Conservation (phyloP, 2,888 invertebrate species). For the Orthosia gracilis region DNA sequence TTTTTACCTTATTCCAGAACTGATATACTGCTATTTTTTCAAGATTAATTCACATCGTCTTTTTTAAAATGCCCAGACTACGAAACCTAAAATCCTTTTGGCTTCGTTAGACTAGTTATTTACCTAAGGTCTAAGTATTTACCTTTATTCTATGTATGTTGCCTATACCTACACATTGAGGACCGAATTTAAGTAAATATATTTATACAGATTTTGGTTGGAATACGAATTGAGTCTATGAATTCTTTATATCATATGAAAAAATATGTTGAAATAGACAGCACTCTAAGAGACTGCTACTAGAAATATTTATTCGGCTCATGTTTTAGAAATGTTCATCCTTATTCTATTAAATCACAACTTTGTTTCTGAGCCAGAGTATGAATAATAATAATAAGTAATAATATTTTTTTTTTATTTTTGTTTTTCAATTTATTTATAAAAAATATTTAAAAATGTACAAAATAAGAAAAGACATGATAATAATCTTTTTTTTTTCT, state of each 20-base stretch:
- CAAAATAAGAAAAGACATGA: no score
- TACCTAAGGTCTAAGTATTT: constrained; percentile 2
- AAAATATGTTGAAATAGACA: neutral
- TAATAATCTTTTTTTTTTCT: no score
- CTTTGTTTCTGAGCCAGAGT: neutral
- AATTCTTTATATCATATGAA: neutral
- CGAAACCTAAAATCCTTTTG: neutral
- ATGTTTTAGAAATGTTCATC: neutral
- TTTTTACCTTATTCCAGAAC: constrained; percentile 24
- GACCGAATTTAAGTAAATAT: neutral
- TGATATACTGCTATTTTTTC: constrained; percentile 26
- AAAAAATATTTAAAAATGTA: no score
- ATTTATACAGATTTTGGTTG: constrained; percentile 1
- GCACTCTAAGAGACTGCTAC: neutral
- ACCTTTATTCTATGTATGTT: neutral
- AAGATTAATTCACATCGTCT: constrained; percentile 12
- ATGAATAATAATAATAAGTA: no score
- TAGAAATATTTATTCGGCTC: neutral
- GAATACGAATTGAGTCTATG: neutral
- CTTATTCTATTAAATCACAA: neutral
- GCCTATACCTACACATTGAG: neutral
- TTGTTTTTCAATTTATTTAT: no score
- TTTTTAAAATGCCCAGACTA: constrained; percentile 26
- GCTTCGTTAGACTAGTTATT: constrained; percentile 6
- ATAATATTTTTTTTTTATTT: no score